Evolutionary conservation across 92 coral and sea anemone genomes (phyloP).

Genomic region (Hydrozoanthus gracilis): DNA sequence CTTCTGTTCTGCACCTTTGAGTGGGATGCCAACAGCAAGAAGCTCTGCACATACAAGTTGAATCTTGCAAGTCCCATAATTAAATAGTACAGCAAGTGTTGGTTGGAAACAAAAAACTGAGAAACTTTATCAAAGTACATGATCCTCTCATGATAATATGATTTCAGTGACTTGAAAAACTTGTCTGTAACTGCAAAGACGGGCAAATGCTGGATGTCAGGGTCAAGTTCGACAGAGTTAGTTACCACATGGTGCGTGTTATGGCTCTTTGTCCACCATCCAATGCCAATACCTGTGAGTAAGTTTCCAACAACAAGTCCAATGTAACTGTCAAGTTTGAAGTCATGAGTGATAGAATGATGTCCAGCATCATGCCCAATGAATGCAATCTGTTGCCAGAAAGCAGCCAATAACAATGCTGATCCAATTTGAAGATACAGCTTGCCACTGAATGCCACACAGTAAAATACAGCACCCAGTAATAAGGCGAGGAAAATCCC

Average conservation of each 20-base stretch:
- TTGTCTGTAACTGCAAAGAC: conserved; percentile 95
- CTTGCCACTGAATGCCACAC: conserved; percentile 78
- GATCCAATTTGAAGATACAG: conserved; percentile 70
- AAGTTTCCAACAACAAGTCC: conserved; percentile 92
- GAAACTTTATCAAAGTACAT: conserved; percentile 83
- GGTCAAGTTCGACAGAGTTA: conserved; percentile 96
- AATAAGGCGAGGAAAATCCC: conserved; percentile 54
- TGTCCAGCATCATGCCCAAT: conserved; percentile 97
- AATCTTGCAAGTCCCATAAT: conserved; percentile 97
- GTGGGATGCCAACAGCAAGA: conserved; percentile 74
- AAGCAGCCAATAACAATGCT: conserved; percentile 79
- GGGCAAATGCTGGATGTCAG: conserved; percentile 98
- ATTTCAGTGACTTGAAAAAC: conserved; percentile 90
- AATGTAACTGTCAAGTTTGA: conserved; percentile 68
- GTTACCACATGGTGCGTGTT: conserved; percentile 98
- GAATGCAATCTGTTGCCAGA: conserved; percentile 98
- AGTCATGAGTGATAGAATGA: conserved; percentile 85
- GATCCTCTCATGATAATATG: conserved; percentile 82
- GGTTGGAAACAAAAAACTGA: conserved; percentile 85
- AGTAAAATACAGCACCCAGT: conserved; percentile 76
- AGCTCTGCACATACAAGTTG: conserved; percentile 88
- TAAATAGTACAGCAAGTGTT: conserved; percentile 83
- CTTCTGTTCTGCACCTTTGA: conserved; percentile 65
- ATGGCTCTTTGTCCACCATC: conserved; percentile 98
- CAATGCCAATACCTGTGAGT: conserved; percentile 93